Base-by-base conservation (phyloP, 2,888 invertebrate genomes). In the Scotopteryx bipunctaria region DNA sequence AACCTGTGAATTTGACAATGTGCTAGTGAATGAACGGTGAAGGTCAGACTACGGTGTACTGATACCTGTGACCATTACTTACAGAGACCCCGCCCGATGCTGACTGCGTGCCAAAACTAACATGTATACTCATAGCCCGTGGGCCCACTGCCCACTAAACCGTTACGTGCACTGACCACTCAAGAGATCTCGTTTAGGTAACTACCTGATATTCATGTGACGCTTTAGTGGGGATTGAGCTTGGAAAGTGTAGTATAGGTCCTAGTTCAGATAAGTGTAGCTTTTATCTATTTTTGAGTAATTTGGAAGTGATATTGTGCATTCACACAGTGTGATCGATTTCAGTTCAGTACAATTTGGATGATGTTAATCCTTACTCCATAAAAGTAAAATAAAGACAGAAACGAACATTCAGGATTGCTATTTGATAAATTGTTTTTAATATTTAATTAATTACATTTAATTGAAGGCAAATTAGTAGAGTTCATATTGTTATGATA, bases 11-110 rank as follows among this genome's bases (percentile, higher is more conserved):
- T 48, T 36, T 44, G 38, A 29, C 57, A 49, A 69, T 71, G 69
- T 64, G 47, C 14, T 40, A 61, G 61, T 64, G 73, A 78, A 75
- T 69, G 76, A 77, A 76, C 59, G 78, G 80, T 74, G 77, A 66
- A 53, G 67, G 63, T 59, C 63, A 53, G 53, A 58, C 55, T 59
- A 51, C 43, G 42, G 44, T 50, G 55, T 57, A 61, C 61, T 88
- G 79, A 88, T 76, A 74, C 70, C 52, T 84, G 58, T 87, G 88
- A 88, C 81, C 71, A 86, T 88, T 88, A 76, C 66, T 88, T 88
- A 75, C 88, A 88, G 88, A 87, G 71, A 65, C 75, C 57, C 58
- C 79, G 76, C 70, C 77, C 55, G 81, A 72, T 59, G 71, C 71
- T 69, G 80, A 71, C 71, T 61, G 55, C 83, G 84, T 80, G 84